phyloP scores from a whole-genome alignment of 2,888 invertebrate species.

The Erynnis tages region DNA sequence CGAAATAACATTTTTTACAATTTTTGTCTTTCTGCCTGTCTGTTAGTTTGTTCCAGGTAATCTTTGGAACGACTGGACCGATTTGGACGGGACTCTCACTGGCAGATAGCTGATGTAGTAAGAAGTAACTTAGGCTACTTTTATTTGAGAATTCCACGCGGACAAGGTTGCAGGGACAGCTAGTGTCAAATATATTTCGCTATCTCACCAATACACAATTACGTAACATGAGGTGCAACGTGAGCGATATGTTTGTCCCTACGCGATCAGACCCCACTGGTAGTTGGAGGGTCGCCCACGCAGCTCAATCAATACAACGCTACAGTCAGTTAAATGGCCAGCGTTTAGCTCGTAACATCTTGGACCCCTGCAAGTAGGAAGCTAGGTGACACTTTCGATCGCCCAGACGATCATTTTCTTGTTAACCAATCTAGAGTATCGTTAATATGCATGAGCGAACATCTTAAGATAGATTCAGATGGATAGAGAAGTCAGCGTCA shows the following conservation, averaged over 20 bases:
- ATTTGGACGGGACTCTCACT: too few species aligned
- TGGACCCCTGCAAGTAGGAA: slow-evolving; percentile 5
- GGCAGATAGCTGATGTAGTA: too few species aligned
- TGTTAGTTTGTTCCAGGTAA: too few species aligned
- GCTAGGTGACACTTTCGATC: neutral
- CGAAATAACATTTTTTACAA: too few species aligned
- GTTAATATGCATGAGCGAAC: neutral
- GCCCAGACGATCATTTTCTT: neutral
- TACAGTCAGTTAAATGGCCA: slow-evolving; percentile 8
- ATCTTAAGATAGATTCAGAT: neutral
- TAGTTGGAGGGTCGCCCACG: slow-evolving; percentile 11
- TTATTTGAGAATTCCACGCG: too few species aligned
- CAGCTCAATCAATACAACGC: slow-evolving; percentile 8
- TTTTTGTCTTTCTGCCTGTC: too few species aligned
- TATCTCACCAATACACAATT: too few species aligned
- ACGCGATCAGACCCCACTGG: slow-evolving; percentile 4
- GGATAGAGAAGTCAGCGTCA: too few species aligned
- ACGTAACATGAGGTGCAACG: neutral
- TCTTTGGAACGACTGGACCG: too few species aligned
- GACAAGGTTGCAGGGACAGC: too few species aligned
- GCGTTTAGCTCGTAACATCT: slow-evolving; percentile 8
- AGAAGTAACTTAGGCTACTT: too few species aligned
- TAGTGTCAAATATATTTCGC: too few species aligned
- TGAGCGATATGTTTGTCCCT: slow-evolving; percentile 2
- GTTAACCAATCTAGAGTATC: neutral